These are phyloP conservation scores for Furnarius figulus DNA, from an alignment of 2,113 vertebrate genomes.

Conservation along the genomic window DNA sequence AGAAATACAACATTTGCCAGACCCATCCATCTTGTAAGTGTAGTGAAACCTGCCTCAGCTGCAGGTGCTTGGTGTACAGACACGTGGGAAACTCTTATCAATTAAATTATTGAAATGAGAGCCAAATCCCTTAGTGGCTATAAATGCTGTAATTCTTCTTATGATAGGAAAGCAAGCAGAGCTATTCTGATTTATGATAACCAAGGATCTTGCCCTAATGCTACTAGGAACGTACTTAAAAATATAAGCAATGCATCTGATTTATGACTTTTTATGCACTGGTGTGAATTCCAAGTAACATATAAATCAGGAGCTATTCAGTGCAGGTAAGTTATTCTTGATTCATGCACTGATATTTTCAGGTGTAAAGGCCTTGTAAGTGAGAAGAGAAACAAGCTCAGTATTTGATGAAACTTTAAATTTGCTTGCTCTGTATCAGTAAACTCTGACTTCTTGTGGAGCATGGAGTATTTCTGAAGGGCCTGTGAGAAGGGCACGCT, in stretches of 20 bases:
- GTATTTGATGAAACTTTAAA: not conserved
- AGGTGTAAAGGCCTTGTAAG: not conserved
- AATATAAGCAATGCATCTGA: conserved; percentile 2
- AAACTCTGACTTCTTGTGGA: not conserved
- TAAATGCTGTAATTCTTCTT: not conserved
- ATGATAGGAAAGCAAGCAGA: conserved; percentile 11
- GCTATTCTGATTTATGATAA: conserved; percentile 25
- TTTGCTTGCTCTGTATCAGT: not conserved
- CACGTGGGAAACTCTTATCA: not conserved
- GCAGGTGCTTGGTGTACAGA: not conserved
- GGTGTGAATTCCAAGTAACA: not conserved
- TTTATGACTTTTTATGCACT: not conserved
- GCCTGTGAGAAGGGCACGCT: not conserved
- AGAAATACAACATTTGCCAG: not conserved
- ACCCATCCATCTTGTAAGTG: not conserved
- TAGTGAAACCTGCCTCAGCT: not conserved
- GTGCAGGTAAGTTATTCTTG: not conserved
- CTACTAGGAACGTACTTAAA: not conserved
- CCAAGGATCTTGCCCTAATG: not conserved
- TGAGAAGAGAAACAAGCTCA: not conserved
- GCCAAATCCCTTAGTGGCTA: not conserved
- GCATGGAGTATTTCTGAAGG: not conserved
- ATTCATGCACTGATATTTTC: not conserved
- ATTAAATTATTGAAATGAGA: conserved; percentile 36
- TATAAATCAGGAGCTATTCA: conserved; percentile 12